Conservation (phyloP, 2,113 vertebrate genomes). For the Nothobranchius kuhntae region DNA sequence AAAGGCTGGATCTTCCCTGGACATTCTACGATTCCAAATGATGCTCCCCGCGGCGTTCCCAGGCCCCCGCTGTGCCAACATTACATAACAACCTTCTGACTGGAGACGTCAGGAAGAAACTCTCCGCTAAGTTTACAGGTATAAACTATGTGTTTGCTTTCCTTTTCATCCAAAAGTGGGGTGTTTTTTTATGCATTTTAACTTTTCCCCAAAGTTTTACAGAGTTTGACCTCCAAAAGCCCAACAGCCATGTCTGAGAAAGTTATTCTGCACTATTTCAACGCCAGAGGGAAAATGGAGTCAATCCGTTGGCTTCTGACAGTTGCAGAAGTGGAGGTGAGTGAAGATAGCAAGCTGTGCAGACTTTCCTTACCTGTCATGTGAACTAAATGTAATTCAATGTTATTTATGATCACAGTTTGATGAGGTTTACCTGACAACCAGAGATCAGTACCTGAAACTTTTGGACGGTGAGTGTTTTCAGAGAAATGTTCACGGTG, state of each 20-base stretch:
- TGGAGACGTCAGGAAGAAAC: no score
- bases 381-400: not conserved
- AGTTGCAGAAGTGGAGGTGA: conserved; percentile 84
- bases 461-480: conserved; percentile 80
- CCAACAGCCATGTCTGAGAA: conserved; percentile 67
- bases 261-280: conserved; percentile 83
- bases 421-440: conserved; percentile 85
- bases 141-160: no score
- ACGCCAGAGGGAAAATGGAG: conserved; percentile 92
- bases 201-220: no score
- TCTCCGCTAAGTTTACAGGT: no score
- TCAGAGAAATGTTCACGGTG: not conserved
- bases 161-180: no score
- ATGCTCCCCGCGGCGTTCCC: no score
- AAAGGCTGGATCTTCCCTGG: no score
- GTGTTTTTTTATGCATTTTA: no score
- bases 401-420: conserved; percentile 75
- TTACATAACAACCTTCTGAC: no score
- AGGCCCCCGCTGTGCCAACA: no score
- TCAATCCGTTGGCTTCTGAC: conserved; percentile 87
- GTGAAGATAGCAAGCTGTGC: not conserved
- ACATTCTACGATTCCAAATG: no score
- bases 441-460: conserved; percentile 81
- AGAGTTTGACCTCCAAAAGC: no score
- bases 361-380: not conserved